Evolutionary conservation across 1,140 invertebrate genomes (phyloP).

Genomic region (Andrena cerasifolii): DNA sequence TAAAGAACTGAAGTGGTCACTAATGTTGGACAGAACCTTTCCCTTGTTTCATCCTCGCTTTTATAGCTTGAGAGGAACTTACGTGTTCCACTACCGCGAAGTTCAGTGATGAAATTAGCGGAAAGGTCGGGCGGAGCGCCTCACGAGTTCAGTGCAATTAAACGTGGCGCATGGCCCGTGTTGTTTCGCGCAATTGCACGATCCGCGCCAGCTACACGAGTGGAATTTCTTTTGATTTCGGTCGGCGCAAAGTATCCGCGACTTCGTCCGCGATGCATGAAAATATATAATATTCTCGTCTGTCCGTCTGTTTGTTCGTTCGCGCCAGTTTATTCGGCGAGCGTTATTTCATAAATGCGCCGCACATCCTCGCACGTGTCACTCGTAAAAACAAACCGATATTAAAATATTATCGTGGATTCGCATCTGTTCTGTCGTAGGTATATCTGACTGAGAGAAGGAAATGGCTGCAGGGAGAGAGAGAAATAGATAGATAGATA

Average conservation of each 20-base stretch:
- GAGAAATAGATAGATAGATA: too few relatives aligned
- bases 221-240: slow-evolving; percentile 37
- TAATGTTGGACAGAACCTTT: neutral
- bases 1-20: too few relatives aligned
- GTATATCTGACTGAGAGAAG: neutral
- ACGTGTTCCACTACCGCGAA: neutral
- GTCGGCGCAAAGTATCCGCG: slow-evolving; percentile 27
- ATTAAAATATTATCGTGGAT: slow-evolving; percentile 49
- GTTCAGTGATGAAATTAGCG: slow-evolving; percentile 22
- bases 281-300: slow-evolving; percentile 35
- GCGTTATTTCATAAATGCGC: slow-evolving; percentile 46
- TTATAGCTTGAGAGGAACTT: neutral
- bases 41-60: neutral
- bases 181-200: slow-evolving; percentile 8
- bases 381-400: neutral
- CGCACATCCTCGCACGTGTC: slow-evolving; percentile 14
- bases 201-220: neutral
- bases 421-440: slow-evolving; percentile 1
- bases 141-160: neutral
- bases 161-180: neutral
- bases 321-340: slow-evolving; percentile 43
- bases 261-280: slow-evolving; percentile 31
- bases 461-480: too few relatives aligned
- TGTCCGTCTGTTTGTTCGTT: slow-evolving; percentile 16
- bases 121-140: neutral